Conservation (phyloP, 1,140 invertebrate species). For the Dufourea novaeangliae region DNA sequence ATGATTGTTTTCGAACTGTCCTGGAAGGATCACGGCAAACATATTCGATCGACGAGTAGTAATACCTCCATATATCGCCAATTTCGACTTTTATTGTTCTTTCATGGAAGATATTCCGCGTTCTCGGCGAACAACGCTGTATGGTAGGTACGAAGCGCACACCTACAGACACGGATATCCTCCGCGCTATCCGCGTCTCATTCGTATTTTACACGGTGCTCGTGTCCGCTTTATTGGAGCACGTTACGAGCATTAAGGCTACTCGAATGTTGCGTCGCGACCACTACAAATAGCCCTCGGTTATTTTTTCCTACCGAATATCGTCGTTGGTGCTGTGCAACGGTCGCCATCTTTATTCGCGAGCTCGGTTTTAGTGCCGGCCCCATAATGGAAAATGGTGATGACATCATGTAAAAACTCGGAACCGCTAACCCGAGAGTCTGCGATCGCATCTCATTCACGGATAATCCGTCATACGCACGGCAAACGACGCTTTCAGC, state of each 20-base stretch:
- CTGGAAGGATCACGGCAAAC: neutral
- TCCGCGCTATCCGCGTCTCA: neutral
- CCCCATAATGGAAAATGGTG: conserved; percentile 30
- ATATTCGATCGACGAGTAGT: no score
- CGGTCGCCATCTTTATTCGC: conserved; percentile 26
- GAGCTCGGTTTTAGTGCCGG: conserved; percentile 18
- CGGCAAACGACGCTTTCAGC: neutral
- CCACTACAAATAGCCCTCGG: conserved; percentile 43
- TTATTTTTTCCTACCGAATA: conserved; percentile 30
- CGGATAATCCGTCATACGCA: conserved; percentile 26
- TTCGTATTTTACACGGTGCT: conserved; percentile 51
- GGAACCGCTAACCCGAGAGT: neutral
- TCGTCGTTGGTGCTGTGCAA: conserved; percentile 26
- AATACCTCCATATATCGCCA: no score
- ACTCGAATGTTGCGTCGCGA: conserved; percentile 30
- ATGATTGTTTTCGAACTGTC: no score
- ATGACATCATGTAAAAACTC: conserved; percentile 49
- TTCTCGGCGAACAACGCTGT: no score
- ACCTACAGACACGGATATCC: no score
- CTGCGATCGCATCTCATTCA: conserved; percentile 27
- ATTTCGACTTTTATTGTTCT: no score
- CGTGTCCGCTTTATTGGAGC: conserved; percentile 39
- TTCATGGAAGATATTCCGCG: no score
- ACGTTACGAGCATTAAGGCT: conserved; percentile 59
- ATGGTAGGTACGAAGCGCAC: no score